Evolutionary conservation across 2,888 invertebrate genomes (phyloP), one percentile per base, ranked within the genome.

Genomic region (Hirtodrosophila confusa): DNA sequence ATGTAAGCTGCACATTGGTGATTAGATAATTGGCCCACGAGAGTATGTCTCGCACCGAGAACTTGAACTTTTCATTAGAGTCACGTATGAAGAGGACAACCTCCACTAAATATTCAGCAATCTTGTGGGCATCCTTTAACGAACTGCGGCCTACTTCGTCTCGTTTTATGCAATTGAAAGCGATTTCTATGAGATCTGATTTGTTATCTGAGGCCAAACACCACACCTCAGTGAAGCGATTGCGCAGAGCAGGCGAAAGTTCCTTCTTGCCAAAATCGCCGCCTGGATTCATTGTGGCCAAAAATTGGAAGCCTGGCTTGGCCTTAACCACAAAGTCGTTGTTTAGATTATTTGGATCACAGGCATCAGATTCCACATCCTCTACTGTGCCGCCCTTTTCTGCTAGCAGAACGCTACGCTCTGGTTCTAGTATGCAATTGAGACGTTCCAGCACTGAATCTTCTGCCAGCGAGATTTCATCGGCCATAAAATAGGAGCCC

Each of bases 251-350:
- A 0, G 99, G 99, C 0, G 99, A 99, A 8, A 99, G 93, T 93
- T 99, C 99, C 90, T 99, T 99, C 91, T 99, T 99, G 3, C 99
- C 99, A 90, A 97, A 99, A 93, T 99, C 99, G 0, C 99, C 99
- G 9, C 99, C 99, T 6, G 99, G 99, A 93, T 99, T 99, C 99
- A 99, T 99, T 0, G 99, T 99, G 2, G 97, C 98, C 61, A 99
- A 94, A 86, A 99, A 97, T 80, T 96, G 95, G 90, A 99, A 99
- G 8, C 94, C 93, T 5, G 94, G 90, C 57, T 96, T 96, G 0
- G 94, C 93, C 40, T 95, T 93, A 3, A 95, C 92, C 31, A 94
- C 93, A 48, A 93, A 93, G 29, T 94, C 93, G 65, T 91, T 89
- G 4, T 89, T 79, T 2, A 89, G 80, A 35, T 89, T 86, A 1